Percentiles rank a stretch among this genome's conserved stretches.
Evolutionary conservation across 2,113 vertebrate genomes (phyloP).

Genomic region (Synodontis membranacea): DNA sequence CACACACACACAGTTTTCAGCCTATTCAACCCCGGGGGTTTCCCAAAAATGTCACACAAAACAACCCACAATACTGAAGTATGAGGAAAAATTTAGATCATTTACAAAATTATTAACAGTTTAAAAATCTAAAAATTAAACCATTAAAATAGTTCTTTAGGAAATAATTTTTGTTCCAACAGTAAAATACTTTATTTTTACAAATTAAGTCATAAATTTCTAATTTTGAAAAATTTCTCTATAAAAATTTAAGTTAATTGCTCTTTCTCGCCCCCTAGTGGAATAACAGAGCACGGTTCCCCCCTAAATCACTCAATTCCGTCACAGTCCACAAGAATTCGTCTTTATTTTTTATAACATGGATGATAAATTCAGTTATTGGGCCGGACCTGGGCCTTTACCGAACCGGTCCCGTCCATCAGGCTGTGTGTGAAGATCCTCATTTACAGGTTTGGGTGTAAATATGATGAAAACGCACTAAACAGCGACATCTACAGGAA

Average conservation of each 20-base stretch:
- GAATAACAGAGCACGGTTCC: background rate
- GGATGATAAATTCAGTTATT: background rate
- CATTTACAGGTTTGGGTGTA: background rate
- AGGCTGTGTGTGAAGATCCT: background rate
- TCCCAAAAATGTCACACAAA: background rate
- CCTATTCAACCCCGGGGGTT: background rate
- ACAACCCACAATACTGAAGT: background rate
- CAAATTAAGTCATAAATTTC: background rate
- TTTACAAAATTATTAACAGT: background rate
- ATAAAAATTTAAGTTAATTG: background rate
- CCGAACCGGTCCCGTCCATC: background rate
- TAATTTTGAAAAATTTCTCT: background rate
- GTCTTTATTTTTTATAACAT: background rate
- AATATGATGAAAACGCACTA: too few species aligned
- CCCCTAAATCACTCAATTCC: background rate
- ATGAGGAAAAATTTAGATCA: background rate
- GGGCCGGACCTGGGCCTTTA: background rate
- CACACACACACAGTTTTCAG: background rate
- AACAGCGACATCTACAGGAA: background rate
- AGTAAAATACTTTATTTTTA: background rate
- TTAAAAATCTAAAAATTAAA: background rate
- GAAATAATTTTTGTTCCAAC: background rate
- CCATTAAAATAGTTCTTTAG: background rate
- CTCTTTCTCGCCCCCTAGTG: background rate
- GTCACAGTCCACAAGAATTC: background rate